phyloP scores from a whole-genome alignment of 2,888 invertebrate species.

The Oegoconia quadripuncta region DNA sequence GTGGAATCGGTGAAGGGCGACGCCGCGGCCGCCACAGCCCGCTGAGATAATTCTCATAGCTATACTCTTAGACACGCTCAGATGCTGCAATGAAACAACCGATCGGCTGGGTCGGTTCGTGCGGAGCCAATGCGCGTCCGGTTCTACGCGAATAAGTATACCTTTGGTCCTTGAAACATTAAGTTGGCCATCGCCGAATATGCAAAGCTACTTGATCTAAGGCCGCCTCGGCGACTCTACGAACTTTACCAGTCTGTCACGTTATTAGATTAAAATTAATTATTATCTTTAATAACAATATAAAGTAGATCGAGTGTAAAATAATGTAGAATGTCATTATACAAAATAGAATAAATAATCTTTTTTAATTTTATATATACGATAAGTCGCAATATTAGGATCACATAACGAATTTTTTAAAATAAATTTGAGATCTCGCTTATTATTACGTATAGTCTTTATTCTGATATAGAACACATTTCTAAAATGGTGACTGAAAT shows the following conservation, averaged over 20 bases:
- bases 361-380: slow-evolving; percentile 70
- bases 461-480: slow-evolving; percentile 75
- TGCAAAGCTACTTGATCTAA: slow-evolving; percentile 78
- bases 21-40: slow-evolving; percentile 25
- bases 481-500: slow-evolving; percentile 73
- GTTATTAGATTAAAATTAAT: slow-evolving; percentile 79
- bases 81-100: slow-evolving; percentile 59
- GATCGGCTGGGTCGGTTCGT: slow-evolving; percentile 71
- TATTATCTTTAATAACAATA: slow-evolving; percentile 76
- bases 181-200: slow-evolving; percentile 77
- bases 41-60: slow-evolving; percentile 43
- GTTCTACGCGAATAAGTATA: slow-evolving; percentile 78
- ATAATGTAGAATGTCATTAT: slow-evolving; percentile 75
- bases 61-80: slow-evolving; percentile 60
- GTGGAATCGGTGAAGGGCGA: neutral
- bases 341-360: slow-evolving; percentile 78
- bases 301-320: slow-evolving; percentile 77
- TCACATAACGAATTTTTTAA: slow-evolving; percentile 73
- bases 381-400: slow-evolving; percentile 73
- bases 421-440: slow-evolving; percentile 80
- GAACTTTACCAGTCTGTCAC: slow-evolving; percentile 79
- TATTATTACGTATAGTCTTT: slow-evolving; percentile 76
- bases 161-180: slow-evolving; percentile 78
- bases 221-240: slow-evolving; percentile 78
- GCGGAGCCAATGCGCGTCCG: slow-evolving; percentile 77